Base-by-base conservation (phyloP, 2,888 invertebrate genomes). In the Glaucopsyche alexis region DNA sequence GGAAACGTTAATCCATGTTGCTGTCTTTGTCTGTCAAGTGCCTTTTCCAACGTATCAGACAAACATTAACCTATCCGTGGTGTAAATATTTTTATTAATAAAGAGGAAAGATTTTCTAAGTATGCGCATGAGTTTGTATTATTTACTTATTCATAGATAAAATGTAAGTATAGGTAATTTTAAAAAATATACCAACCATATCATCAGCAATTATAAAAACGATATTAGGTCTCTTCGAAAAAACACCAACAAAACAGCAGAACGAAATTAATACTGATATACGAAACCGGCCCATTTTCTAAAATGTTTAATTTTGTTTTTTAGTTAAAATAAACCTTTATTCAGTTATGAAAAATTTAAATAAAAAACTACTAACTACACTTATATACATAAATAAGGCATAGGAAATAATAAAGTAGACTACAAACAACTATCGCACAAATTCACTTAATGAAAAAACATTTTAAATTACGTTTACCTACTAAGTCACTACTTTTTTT, bases 351-450 rank as follows among this genome's bases (percentile, higher is more conserved):
- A 9, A 9, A 19, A 8, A 16, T 16, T 16, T 0, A 16, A 40
- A 64, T 13, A 38, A 29, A 16, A 64, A 0, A 64, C 11, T 4
- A 38, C 64, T 64, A 13, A 64, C 40, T 40, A 6, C 40, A 40
- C 64, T 1, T 64, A 64, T 8, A 14, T 72, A 91, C 16, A 9
- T 55, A 16, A 19, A 29, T 29, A 3, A 50, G 2, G n/a, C n/a
- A 2, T 52, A 52, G 52, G 52, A 52, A 9, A 16, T 52, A 11
- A 29, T 29, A 29, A 3, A 29, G 29, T 29, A 42, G 42, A 6
- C 42, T 7, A 42, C 42, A 42, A 42, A 7, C 42, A 42, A 42
- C 5, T 42, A 42, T 42, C 42, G 42, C 42, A 42, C 42, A 7
- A 42, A 42, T 7, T 42, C 42, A 42, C 42, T 5, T 7, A 3